Conservation (phyloP, 2,797 vertebrate genomes). For the Eutrigla gurnardus region DNA sequence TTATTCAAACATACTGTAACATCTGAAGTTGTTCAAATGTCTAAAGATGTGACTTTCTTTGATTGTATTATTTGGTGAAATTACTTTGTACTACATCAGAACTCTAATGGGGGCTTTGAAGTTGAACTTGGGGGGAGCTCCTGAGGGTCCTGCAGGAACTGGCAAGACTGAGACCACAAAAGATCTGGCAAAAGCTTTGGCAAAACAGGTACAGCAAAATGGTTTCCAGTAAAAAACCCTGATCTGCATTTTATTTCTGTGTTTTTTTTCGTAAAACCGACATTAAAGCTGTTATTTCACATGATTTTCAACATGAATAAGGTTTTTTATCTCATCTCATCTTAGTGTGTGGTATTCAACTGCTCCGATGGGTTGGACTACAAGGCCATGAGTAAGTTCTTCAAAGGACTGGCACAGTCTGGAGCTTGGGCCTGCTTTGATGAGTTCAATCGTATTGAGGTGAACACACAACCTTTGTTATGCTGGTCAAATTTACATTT, state of each 20-base stretch:
- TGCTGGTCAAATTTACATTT: constrained; percentile 2
- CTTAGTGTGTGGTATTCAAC: constrained; percentile 95
- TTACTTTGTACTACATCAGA: constrained; percentile 72
- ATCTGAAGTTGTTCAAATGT: neutral
- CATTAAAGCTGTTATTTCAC: neutral
- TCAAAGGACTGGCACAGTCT: constrained; percentile 94
- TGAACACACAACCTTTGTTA: constrained; percentile 63
- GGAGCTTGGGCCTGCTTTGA: constrained; percentile 97
- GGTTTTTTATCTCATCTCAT: neutral
- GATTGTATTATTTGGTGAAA: neutral
- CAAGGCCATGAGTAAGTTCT: constrained; percentile 98
- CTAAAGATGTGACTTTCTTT: neutral
- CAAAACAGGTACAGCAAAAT: constrained; percentile 90
- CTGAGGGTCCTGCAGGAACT: constrained; percentile 96
- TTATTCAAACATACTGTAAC: neutral
- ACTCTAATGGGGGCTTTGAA: constrained; percentile 96
- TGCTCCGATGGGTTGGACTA: constrained; percentile 96
- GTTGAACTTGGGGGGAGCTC: constrained; percentile 93
- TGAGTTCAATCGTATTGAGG: constrained; percentile 97
- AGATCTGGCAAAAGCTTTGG: constrained; percentile 96
- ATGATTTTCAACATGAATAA: no score
- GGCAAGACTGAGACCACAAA: constrained; percentile 98
- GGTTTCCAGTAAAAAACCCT: neutral
- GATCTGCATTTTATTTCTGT: neutral
- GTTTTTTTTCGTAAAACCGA: neutral